Conservation (phyloP, 1,140 invertebrate species). For the Cydia fagiglandana region DNA sequence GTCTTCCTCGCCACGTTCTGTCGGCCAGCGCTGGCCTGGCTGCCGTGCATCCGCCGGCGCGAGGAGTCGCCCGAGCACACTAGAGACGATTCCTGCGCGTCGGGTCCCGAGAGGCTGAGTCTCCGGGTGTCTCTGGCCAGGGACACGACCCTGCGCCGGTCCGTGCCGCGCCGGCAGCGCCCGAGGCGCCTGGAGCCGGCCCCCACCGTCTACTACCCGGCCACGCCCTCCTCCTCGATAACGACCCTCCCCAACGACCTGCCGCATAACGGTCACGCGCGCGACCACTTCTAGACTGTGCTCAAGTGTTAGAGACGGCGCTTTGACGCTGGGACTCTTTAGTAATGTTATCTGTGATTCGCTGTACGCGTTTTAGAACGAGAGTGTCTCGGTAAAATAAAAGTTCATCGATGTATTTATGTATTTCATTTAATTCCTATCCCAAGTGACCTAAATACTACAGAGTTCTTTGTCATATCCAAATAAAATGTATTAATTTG, state of each 20-base stretch:
- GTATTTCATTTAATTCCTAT: background rate
- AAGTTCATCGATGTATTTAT: conserved; percentile 1
- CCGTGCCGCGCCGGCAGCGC: conserved; percentile 79
- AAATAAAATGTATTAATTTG: no score
- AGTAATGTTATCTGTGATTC: conserved; percentile 9
- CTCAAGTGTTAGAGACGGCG: conserved; percentile 3
- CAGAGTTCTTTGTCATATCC: no score
- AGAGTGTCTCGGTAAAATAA: conserved; percentile 22
- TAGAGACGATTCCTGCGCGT: conserved; percentile 89
- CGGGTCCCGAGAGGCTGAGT: conserved; percentile 85
- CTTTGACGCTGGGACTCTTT: background rate
- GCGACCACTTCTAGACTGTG: conserved; percentile 33
- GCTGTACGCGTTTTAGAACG: conserved; percentile 20
- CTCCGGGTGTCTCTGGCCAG: conserved; percentile 83
- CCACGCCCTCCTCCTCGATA: conserved; percentile 48
- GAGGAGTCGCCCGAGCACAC: conserved; percentile 84
- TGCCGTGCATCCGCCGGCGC: conserved; percentile 83
- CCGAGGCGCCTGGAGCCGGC: conserved; percentile 46
- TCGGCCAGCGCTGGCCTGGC: conserved; percentile 79
- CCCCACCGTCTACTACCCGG: conserved; percentile 66
- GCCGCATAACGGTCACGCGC: conserved; percentile 41
- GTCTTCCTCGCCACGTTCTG: conserved; percentile 94
- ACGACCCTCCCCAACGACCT: conserved; percentile 42
- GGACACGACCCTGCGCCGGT: conserved; percentile 67
- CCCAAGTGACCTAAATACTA: no score